Evolutionary conservation across 2,113 vertebrate species (phyloP).

Genomic region (Semnornis frantzii): DNA sequence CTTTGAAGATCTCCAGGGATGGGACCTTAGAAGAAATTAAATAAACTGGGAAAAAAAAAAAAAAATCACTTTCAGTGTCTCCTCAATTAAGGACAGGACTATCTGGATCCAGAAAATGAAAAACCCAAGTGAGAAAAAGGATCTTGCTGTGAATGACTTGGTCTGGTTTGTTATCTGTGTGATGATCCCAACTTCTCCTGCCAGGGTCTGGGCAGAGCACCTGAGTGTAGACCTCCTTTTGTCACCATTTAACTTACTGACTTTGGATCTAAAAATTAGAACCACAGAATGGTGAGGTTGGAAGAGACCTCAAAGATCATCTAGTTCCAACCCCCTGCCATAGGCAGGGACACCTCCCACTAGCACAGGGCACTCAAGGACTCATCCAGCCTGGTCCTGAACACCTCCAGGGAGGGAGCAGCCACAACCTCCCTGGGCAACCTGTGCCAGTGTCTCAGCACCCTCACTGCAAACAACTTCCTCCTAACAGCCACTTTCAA

Average conservation of each 20-base stretch:
- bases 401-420: too few species aligned
- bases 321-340: too few species aligned
- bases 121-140: neutral
- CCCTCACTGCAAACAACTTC: too few species aligned
- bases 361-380: too few species aligned
- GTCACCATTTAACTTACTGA: neutral
- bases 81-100: neutral
- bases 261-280: neutral
- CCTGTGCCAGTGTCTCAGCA: too few species aligned
- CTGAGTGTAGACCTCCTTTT: fast-evolving
- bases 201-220: neutral
- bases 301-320: too few species aligned
- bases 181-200: neutral
- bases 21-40: neutral
- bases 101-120: neutral
- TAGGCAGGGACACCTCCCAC: too few species aligned
- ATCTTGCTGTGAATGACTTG: neutral
- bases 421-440: too few species aligned
- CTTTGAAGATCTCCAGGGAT: too few species aligned
- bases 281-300: too few species aligned
- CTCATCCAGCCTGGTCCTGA: too few species aligned
- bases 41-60: neutral
- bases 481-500: too few species aligned
- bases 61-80: neutral
- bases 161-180: neutral